A percentile compares a stretch with the other conserved stretches of the same genome.
These are phyloP conservation scores for Brachyalestes nurse DNA, from an alignment of 2,797 vertebrate species.

Conservation along the genomic window DNA sequence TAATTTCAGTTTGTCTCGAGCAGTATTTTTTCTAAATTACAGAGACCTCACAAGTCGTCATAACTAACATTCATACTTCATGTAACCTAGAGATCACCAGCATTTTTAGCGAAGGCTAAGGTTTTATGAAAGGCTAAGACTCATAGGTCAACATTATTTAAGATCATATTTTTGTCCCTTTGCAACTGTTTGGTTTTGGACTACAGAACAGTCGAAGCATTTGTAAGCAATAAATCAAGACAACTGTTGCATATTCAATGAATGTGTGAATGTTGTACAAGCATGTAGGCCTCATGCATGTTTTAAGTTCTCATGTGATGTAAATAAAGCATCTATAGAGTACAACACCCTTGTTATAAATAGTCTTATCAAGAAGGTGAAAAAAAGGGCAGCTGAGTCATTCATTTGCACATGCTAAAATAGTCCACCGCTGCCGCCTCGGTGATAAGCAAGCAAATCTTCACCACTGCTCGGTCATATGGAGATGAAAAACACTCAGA, in stretches of 20 bases:
- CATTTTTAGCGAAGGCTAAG: conserved; percentile 1
- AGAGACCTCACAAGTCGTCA: background rate
- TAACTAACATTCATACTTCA: background rate
- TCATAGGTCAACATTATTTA: conserved; percentile 15
- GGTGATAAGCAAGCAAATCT: conserved; percentile 17
- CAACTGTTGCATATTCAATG: conserved; percentile 39
- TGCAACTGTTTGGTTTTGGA: conserved; percentile 15
- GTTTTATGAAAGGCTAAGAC: conserved; percentile 12
- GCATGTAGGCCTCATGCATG: conserved; percentile 3
- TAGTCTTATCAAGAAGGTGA: background rate
- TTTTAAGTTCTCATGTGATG: conserved; percentile 1
- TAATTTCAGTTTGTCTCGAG: background rate
- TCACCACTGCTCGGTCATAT: background rate
- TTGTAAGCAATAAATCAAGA: conserved; percentile 46
- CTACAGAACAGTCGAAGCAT: conserved; percentile 34
- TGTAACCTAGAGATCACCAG: background rate
- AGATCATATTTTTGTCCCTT: conserved; percentile 7
- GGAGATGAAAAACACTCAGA: conserved; percentile 16
- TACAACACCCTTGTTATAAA: conserved; percentile 6
- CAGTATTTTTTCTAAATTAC: background rate
- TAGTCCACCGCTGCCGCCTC: background rate
- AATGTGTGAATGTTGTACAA: conserved; percentile 20
- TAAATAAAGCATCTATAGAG: conserved; percentile 28
- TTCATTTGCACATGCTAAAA: conserved; percentile 30
- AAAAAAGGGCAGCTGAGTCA: background rate